These are phyloP conservation scores for Lasioglossum baleicum DNA, from an alignment of 1,140 invertebrate genomes.

Conservation along the genomic window DNA sequence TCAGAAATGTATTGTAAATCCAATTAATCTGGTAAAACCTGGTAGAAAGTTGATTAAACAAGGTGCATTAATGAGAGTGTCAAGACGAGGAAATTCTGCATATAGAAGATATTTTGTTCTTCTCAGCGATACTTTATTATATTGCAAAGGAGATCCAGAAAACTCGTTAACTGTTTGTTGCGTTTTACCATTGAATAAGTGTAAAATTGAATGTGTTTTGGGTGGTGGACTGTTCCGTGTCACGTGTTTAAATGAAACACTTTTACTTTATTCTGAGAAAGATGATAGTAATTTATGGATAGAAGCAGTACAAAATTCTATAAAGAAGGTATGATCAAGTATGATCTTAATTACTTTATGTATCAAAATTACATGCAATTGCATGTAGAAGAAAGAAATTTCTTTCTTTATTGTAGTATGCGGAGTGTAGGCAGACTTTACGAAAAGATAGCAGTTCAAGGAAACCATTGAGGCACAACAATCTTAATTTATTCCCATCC, in stretches of 20 bases:
- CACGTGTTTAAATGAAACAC: slow-evolving; percentile 81
- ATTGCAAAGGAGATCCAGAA: slow-evolving; percentile 81
- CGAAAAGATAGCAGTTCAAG: slow-evolving; percentile 83
- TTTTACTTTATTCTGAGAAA: slow-evolving; percentile 82
- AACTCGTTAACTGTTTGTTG: slow-evolving; percentile 81
- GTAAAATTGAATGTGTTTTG: slow-evolving; percentile 81
- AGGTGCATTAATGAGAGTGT: slow-evolving; percentile 85
- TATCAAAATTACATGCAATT: slow-evolving; percentile 5
- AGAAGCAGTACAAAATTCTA: slow-evolving; percentile 79
- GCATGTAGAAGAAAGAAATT: too few species aligned
- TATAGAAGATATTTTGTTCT: slow-evolving; percentile 81
- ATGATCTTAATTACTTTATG: slow-evolving; percentile 9
- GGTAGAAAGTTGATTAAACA: slow-evolving; percentile 86
- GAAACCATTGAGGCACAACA: slow-evolving; percentile 80
- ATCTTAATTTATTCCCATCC: slow-evolving; percentile 77
- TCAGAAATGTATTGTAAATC: slow-evolving; percentile 83
- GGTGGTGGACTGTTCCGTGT: slow-evolving; percentile 81
- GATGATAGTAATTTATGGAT: slow-evolving; percentile 82
- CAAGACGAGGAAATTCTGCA: slow-evolving; percentile 79
- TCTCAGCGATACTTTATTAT: slow-evolving; percentile 79
- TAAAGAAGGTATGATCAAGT: slow-evolving; percentile 75
- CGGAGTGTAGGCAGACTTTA: slow-evolving; percentile 82
- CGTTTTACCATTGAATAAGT: slow-evolving; percentile 83
- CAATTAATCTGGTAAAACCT: slow-evolving; percentile 84
- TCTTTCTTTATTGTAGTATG: slow-evolving; percentile 69